These are phyloP conservation scores for Eupleurogrammus muticus DNA, from an alignment of 2,797 vertebrate species.

Conservation along the genomic window DNA sequence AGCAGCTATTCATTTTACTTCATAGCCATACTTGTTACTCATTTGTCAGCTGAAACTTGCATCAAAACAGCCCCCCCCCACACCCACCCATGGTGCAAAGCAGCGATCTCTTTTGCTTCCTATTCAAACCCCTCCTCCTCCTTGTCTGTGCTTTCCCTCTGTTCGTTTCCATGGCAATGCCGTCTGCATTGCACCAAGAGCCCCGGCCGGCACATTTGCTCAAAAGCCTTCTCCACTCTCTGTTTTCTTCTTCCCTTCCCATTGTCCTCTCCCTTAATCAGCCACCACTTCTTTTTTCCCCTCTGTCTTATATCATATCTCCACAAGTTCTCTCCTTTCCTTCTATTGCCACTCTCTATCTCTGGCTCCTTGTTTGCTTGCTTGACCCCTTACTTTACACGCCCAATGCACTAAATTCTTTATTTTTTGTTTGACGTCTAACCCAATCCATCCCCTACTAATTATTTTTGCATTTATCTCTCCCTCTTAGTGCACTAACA, in stretches of 20 bases:
- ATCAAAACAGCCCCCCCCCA: conserved; percentile 35
- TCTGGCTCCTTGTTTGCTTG: conserved; percentile 22
- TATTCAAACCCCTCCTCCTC: conserved; percentile 76
- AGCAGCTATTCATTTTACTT: conserved; percentile 52
- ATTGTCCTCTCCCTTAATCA: conserved; percentile 51
- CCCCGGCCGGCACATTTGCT: conserved; percentile 75
- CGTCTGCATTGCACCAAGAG: conserved; percentile 90
- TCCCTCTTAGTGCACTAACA: conserved; percentile 40
- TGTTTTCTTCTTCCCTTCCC: conserved; percentile 39
- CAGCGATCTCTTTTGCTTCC: conserved; percentile 77
- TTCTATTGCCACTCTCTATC: conserved; percentile 24
- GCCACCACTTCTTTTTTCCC: conserved; percentile 13
- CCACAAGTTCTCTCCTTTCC: neutral
- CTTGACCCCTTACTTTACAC: neutral
- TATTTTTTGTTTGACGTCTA: neutral
- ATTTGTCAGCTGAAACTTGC: conserved; percentile 37
- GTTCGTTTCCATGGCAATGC: conserved; percentile 90
- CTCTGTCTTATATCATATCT: conserved; percentile 2
- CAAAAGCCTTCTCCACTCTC: conserved; percentile 64
- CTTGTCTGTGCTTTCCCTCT: conserved; percentile 73
- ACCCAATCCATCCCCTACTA: conserved; percentile 22
- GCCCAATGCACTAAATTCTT: neutral
- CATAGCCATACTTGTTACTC: conserved; percentile 56
- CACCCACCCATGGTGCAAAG: conserved; percentile 40
- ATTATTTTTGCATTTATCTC: conserved; percentile 47